Conservation (phyloP, 2,113 vertebrate species). For the Siphamia tubifer region DNA sequence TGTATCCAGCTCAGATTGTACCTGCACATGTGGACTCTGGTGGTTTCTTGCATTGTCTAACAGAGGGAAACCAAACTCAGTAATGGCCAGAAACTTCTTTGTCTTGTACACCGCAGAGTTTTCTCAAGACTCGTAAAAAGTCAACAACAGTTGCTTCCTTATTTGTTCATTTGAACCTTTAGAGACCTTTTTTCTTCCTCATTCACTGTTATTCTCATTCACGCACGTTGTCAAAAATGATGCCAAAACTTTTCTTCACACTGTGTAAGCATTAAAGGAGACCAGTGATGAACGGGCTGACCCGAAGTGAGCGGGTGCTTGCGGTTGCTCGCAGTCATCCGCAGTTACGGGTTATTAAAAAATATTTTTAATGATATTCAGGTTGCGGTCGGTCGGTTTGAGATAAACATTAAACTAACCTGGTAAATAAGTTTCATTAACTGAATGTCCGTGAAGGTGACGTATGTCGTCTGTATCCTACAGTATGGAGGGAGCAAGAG, state of each 20-base stretch:
- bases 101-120: neutral
- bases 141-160: constrained; percentile 30
- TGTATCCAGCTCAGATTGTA: constrained; percentile 8
- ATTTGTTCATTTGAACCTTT: constrained; percentile 6
- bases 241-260: neutral
- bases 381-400: no score
- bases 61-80: constrained; percentile 4
- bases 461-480: no score
- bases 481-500: no score
- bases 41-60: constrained; percentile 5
- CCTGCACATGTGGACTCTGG: constrained; percentile 22
- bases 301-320: no score
- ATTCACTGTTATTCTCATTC: neutral
- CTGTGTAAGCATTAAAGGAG: neutral
- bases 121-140: neutral
- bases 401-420: no score
- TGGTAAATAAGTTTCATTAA: no score
- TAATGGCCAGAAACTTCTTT: constrained; percentile 6
- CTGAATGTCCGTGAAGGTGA: no score
- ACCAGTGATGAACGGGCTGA: no score
- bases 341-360: no score
- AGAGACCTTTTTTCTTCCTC: neutral
- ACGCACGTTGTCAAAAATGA: neutral
- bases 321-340: no score
- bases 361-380: no score